Conservation (phyloP, 2,888 invertebrate species). For the Drosophila paranaensis region DNA sequence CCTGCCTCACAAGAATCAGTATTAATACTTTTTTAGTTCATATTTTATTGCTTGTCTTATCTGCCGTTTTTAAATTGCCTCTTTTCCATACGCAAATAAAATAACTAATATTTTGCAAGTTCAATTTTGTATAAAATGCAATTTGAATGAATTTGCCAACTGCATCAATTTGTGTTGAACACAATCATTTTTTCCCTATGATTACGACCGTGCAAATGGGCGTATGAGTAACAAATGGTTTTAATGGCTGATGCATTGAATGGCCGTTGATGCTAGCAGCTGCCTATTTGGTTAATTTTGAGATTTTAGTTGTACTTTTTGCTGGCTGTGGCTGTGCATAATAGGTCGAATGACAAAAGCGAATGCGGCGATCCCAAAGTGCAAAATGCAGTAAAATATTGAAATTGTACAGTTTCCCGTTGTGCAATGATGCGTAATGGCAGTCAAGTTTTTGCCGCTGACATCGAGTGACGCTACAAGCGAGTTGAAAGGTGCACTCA, state of each 20-base stretch:
- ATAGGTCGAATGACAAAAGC: slow-evolving; percentile 24
- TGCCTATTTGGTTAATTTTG: slow-evolving; percentile 25
- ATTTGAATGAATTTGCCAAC: no score
- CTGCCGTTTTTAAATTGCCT: no score
- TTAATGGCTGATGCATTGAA: slow-evolving; percentile 1
- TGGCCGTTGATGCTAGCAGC: background rate
- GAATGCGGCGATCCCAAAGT: slow-evolving; percentile 48
- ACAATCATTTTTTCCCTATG: background rate
- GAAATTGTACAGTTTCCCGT: slow-evolving; percentile 67
- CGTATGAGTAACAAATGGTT: slow-evolving; percentile 53
- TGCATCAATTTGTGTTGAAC: background rate
- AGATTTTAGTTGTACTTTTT: slow-evolving; percentile 34
- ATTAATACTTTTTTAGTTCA: no score
- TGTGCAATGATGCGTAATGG: slow-evolving; percentile 70
- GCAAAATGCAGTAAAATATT: slow-evolving; percentile 75
- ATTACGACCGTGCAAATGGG: background rate
- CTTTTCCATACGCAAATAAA: no score
- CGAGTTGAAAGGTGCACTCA: slow-evolving; percentile 59
- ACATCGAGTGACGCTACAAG: slow-evolving; percentile 22
- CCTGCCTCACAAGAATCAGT: no score
- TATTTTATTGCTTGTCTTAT: no score
- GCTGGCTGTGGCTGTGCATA: slow-evolving; percentile 17
- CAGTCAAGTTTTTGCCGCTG: slow-evolving; percentile 50
- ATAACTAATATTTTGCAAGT: no score
- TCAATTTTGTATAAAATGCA: no score